Evolutionary conservation across 2,888 invertebrate species (phyloP), one percentile per base, ranked within the genome.

Genomic region (Monoplex corrugatus): DNA sequence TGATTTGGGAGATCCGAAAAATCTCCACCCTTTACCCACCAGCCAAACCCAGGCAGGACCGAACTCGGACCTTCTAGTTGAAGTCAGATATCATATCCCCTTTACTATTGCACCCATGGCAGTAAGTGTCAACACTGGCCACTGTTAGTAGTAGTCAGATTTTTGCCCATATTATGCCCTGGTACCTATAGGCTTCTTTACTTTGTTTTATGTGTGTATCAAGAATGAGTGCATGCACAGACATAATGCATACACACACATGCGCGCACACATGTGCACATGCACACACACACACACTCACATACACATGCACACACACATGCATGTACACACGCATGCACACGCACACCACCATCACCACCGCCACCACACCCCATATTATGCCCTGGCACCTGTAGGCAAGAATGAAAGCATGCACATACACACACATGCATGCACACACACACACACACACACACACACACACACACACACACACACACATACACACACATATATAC

Each of bases 241-340:
- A 50, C 50, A 19, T 19, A 8, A 19, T 19, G 19, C 50, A 19
- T 19, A 50, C 50, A n/a, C 32, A 72, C 72, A 28, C 72, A 72
- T 6, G 72, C 32, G 28, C 32, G 72, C 32, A 32, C n/a, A n/a
- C 72, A 28, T 28, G 28, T n/a, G 72, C 72, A 32, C 72, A n/a
- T n/a, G 28, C 72, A n/a, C 72, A 72, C 72, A 28, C 72, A 72
- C 72, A 28, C 72, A 72, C 72, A 72, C 72, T 19, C 72, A 72
- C 72, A 72, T n/a, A 72, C 72, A 72, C 72, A 72, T n/a, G 28
- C 72, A 72, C 72, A 72, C 72, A 72, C 72, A 72, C 72, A 72
- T n/a, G 32, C 72, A 72, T n/a, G 6, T 6, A 72, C 72, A 72
- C 72, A 72, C 72, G 28, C 72, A 72, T n/a, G 32, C 72, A 57